Base-by-base conservation (phyloP, 2,113 vertebrate genomes). In the Melanotaenia duboulayi region DNA sequence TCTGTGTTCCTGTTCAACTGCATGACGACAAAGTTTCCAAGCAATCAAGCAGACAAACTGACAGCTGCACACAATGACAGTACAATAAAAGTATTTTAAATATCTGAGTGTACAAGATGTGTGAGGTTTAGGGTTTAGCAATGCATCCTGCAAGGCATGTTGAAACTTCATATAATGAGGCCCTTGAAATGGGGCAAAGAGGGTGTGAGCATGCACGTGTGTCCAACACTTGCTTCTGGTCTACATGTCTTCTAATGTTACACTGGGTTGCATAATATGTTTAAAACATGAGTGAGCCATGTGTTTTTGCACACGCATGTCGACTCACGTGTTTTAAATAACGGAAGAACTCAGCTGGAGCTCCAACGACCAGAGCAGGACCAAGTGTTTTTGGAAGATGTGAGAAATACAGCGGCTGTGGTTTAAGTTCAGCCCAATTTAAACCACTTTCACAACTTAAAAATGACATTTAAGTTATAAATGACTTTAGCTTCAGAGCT, bases 221-320 rank as follows among this genome's bases (percentile, higher is more conserved):
- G 63, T 22, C 3, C 40, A 52, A 60, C 85, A 86, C 83, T 82
- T 87, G 76, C 68, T 66, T 46, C 52, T 37, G 71, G 67, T 64
- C 71, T 60, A 78, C 58, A 76, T 61, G 64, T 44, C 67, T 42
- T 71, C 58, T 82, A 76, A 82, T 71, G 76, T 89, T 81, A 75
- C 71, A 1, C 1, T 16, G 19, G 23, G 44, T 90, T 89, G 50
- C 66, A 35, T 81, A 88, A 88, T 76, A 54, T 7, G 22, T 51
- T 66, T 37, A 57, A 56, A 74, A 75, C 81, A 76, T 70, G 65
- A 61, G 71, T 5, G 20, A 68, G 44, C 44, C 64, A 56, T 76
- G 78, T 71, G 82, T 61, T 9, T 39, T 35, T 42, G 13, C 35
- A 59, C 46, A 62, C 11, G 46, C 4, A 59, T 22, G 17, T 35